Evolutionary conservation across 1,140 invertebrate genomes (phyloP).

Genomic region (Sycophila sp.): DNA sequence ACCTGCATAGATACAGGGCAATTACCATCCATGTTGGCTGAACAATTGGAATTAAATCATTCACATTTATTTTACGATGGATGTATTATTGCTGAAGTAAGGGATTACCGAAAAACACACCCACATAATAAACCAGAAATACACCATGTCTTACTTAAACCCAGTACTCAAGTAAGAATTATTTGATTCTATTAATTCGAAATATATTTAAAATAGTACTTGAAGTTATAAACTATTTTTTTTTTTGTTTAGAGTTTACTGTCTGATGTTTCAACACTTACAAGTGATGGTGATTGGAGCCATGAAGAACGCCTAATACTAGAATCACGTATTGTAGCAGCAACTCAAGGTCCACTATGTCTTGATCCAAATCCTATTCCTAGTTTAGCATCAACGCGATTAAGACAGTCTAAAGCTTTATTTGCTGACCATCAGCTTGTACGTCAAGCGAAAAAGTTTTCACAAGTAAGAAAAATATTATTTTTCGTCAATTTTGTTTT

Average conservation of each 20-base stretch:
- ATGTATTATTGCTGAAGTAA: slow-evolving; percentile 90
- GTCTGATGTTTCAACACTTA: slow-evolving; percentile 78
- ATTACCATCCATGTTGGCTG: slow-evolving; percentile 85
- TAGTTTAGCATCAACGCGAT: slow-evolving; percentile 76
- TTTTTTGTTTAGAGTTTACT: slow-evolving; percentile 72
- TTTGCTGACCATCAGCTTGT: slow-evolving; percentile 80
- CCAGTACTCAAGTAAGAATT: slow-evolving; percentile 84
- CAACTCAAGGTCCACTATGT: slow-evolving; percentile 85
- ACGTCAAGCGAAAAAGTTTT: slow-evolving; percentile 78
- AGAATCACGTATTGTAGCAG: slow-evolving; percentile 85
- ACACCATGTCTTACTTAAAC: slow-evolving; percentile 88
- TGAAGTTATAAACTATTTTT: not conserved
- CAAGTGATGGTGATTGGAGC: slow-evolving; percentile 75
- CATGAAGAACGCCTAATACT: slow-evolving; percentile 81
- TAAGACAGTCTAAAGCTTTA: slow-evolving; percentile 78
- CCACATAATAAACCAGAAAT: slow-evolving; percentile 77
- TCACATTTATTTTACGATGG: slow-evolving; percentile 89
- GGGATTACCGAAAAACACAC: slow-evolving; percentile 85
- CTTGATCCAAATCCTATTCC: slow-evolving; percentile 86
- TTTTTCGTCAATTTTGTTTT: not conserved
- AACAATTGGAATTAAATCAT: slow-evolving; percentile 82
- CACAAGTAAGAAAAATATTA: slow-evolving; percentile 67
- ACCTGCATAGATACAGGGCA: slow-evolving; percentile 86
- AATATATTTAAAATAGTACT: not conserved
- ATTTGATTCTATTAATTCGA: too few relatives aligned